phyloP scores from a whole-genome alignment of 30 jellyfish, hydroid and myxozoan genomes.

The Aurelia aurita complex sp. Pacific region DNA sequence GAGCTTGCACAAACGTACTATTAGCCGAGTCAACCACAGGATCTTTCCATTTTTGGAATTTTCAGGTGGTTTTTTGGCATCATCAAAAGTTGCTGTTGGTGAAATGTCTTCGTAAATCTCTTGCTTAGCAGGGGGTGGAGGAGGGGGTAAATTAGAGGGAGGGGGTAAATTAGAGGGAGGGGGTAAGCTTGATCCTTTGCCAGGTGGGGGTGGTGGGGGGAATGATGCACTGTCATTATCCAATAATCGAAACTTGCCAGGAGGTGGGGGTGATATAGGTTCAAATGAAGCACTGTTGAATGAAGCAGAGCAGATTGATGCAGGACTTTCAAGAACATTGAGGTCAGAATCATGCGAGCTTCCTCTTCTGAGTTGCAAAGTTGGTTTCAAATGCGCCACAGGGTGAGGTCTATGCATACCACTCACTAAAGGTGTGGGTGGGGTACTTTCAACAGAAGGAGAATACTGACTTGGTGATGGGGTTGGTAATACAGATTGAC shows the following conservation, averaged over 20 bases:
- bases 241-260: conserved; percentile 14
- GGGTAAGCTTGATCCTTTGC: conserved; percentile 44
- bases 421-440: conserved; percentile 75
- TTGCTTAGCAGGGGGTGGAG: conserved; percentile 68
- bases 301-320: conserved; percentile 75
- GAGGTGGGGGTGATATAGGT: conserved; percentile 89
- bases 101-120: conserved; percentile 89
- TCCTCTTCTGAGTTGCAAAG: conserved; percentile 20
- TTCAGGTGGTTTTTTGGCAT: conserved; percentile 22
- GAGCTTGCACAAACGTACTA: conserved; percentile 48
- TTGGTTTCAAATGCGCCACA: conserved; percentile 52
- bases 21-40: conserved; percentile 16
- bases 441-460: conserved; percentile 77
- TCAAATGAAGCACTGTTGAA: conserved; percentile 74
- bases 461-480: conserved; percentile 82
- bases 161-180: conserved; percentile 54
- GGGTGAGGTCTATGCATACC: conserved; percentile 71
- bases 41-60: conserved; percentile 1
- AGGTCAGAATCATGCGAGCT: conserved; percentile 34
- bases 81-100: conserved; percentile 78
- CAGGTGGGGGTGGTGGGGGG: conserved; percentile 78
- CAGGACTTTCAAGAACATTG: conserved; percentile 76
- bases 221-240: conserved; percentile 29
- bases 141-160: conserved; percentile 55
- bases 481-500: conserved; percentile 60